Percentiles rank a stretch among this genome's conserved stretches.
These are phyloP conservation scores for Chirona hameri DNA, from an alignment of 2,888 invertebrate genomes.

Conservation along the genomic window DNA sequence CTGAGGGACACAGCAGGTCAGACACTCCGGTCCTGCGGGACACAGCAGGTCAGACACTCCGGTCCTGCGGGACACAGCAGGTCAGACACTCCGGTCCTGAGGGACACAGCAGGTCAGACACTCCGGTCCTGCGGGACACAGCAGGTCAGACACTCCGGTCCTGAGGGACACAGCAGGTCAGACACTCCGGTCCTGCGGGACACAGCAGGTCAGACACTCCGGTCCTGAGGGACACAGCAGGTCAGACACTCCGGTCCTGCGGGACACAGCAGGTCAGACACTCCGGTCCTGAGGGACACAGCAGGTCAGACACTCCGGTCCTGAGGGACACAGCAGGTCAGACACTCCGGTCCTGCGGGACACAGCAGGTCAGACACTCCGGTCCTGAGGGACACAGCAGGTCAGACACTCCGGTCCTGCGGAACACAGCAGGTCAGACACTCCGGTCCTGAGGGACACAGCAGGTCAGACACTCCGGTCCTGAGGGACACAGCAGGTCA, in stretches of 20 bases:
- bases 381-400: slow-evolving; percentile 55
- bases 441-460: too few species aligned
- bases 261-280: slow-evolving; percentile 83
- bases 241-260: too few species aligned
- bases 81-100: slow-evolving; percentile 59
- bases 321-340: slow-evolving; percentile 73
- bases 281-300: slow-evolving; percentile 37
- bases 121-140: too few species aligned
- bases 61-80: slow-evolving; percentile 55
- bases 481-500: slow-evolving; percentile 30
- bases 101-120: neutral
- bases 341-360: slow-evolving; percentile 50
- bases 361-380: neutral
- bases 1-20: slow-evolving; percentile 73
- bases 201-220: slow-evolving; percentile 71
- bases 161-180: slow-evolving; percentile 30
- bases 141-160: slow-evolving; percentile 65
- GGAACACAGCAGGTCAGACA: neutral
- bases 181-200: too few species aligned
- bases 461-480: slow-evolving; percentile 65
- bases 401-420: slow-evolving; percentile 59
- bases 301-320: too few species aligned
- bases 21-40: slow-evolving; percentile 50
- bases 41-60: neutral
- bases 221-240: slow-evolving; percentile 34